Conservation (phyloP, 2,113 vertebrate species). For the Leptocoma aspasia region DNA sequence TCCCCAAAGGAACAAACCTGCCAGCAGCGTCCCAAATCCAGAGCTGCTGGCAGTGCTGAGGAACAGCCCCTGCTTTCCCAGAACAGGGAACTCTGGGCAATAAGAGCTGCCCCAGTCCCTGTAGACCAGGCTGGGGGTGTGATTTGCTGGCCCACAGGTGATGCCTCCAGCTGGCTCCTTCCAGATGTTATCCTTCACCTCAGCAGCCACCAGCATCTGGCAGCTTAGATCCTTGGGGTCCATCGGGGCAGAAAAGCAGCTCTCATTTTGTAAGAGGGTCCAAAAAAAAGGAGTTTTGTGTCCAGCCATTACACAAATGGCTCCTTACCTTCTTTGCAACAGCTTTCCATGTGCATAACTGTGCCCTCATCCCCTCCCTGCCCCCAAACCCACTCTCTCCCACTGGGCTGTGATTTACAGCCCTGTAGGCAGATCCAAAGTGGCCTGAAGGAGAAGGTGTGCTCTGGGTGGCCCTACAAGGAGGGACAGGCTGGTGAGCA, state of each 20-base stretch:
- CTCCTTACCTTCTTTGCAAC: background rate
- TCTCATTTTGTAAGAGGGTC: fast-evolving
- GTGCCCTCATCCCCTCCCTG: background rate
- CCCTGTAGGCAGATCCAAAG: fast-evolving
- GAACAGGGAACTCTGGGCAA: background rate
- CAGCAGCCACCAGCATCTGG: background rate
- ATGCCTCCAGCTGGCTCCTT: background rate
- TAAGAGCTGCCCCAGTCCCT: background rate
- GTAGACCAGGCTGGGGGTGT: background rate
- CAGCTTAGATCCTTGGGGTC: background rate
- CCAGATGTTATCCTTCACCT: background rate
- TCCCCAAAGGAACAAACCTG: background rate
- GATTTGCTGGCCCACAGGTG: background rate
- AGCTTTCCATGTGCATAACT: fast-evolving
- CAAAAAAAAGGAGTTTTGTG: background rate
- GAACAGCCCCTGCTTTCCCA: background rate
- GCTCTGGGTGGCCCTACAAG: background rate
- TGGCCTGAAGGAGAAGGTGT: background rate
- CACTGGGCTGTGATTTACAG: background rate
- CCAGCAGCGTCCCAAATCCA: background rate
- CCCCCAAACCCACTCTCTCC: background rate
- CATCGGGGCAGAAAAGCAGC: background rate
- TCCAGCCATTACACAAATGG: background rate
- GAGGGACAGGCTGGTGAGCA: background rate
- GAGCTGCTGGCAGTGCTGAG: background rate